Evolutionary conservation across 2,113 vertebrate species (phyloP).

Genomic region (Campylorhamphus procurvoides): DNA sequence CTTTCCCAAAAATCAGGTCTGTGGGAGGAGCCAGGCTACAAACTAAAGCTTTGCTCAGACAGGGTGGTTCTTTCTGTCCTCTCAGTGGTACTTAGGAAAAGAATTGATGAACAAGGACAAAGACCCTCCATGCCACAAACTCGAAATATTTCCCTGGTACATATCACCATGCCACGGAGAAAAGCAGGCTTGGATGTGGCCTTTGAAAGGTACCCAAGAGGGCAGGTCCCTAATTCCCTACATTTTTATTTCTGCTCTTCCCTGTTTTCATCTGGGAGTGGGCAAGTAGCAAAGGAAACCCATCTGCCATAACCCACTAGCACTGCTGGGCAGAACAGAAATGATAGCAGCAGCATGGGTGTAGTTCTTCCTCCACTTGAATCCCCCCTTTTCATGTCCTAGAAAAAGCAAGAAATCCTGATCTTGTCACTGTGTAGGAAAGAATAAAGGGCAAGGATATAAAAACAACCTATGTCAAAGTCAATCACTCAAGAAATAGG

Average conservation of each 20-base stretch:
- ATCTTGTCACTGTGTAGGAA: background rate
- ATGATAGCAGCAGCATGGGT: background rate
- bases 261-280: background rate
- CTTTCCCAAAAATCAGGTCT: background rate
- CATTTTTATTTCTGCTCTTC: background rate
- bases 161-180: background rate
- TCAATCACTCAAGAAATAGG: background rate
- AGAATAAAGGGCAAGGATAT: background rate
- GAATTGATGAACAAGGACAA: background rate
- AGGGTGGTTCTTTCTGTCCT: accelerated
- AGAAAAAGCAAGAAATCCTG: background rate
- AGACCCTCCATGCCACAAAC: background rate
- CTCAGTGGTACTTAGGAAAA: background rate
- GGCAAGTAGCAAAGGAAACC: background rate
- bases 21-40: background rate
- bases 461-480: background rate
- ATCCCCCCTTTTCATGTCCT: background rate
- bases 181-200: background rate
- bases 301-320: background rate
- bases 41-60: background rate
- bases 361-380: background rate
- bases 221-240: background rate
- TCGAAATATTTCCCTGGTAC: background rate
- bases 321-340: background rate
- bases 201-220: background rate